Percentiles rank a stretch among this genome's conserved stretches.
Conservation (phyloP, 2,113 vertebrate genomes). For the Cololabis saira region DNA sequence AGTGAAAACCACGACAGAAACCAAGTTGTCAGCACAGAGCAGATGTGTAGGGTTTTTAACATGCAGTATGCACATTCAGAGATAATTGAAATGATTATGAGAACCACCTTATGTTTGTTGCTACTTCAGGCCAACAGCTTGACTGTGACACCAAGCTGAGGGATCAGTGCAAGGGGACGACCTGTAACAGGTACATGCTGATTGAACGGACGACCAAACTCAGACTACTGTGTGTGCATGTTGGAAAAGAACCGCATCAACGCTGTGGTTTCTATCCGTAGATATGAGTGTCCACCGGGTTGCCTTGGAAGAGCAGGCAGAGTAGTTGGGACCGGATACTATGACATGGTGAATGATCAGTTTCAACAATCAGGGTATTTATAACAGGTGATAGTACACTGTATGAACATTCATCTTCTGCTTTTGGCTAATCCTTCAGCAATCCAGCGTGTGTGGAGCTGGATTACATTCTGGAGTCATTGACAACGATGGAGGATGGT, state of each 20-base stretch:
- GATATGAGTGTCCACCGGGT: conserved; percentile 96
- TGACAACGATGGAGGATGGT: conserved; percentile 96
- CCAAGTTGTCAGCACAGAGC: conserved; percentile 89
- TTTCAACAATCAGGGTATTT: background rate
- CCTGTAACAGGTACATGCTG: conserved; percentile 91
- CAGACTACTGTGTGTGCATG: background rate
- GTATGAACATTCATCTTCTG: background rate
- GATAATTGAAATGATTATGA: background rate
- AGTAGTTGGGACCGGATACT: conserved; percentile 93
- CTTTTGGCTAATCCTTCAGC: conserved; percentile 77
- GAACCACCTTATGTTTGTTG: background rate
- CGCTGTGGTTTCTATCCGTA: conserved; percentile 51
- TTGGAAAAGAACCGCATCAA: background rate
- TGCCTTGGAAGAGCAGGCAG: conserved; percentile 89
- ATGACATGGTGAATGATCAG: conserved; percentile 90
- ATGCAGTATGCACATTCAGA: background rate
- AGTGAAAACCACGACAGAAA: conserved; percentile 82
- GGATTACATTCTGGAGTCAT: conserved; percentile 93
- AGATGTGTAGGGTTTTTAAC: conserved; percentile 92
- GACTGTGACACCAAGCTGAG: conserved; percentile 94
- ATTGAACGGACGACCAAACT: background rate
- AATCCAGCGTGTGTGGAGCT: conserved; percentile 96
- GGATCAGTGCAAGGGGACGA: conserved; percentile 97
- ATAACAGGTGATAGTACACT: background rate
- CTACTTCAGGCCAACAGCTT: conserved; percentile 89